phyloP scores from a whole-genome alignment of 2,797 vertebrate species.

The Eulemur albifrons region DNA sequence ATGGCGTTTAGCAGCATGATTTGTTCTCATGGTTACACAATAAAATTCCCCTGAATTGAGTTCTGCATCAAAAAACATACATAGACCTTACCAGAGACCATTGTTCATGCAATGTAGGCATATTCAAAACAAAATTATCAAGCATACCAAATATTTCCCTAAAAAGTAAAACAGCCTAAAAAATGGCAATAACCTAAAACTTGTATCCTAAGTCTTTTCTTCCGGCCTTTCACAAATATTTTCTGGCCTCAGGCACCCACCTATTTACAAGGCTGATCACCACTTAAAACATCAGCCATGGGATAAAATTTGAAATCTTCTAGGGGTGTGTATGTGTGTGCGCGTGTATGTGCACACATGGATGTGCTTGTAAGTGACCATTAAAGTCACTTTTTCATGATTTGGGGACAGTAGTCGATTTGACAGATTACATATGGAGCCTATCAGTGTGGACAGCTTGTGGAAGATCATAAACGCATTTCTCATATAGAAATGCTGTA shows the following conservation, averaged over 20 bases:
- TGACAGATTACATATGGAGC: slow-evolving; percentile 73
- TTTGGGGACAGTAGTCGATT: slow-evolving; percentile 63
- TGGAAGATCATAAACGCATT: slow-evolving; percentile 83
- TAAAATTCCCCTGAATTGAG: neutral
- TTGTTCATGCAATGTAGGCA: neutral
- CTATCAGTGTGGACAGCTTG: slow-evolving; percentile 79
- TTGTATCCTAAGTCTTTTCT: neutral
- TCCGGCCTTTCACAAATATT: neutral
- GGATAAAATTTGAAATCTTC: slow-evolving; percentile 67
- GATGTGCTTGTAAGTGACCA: slow-evolving; percentile 30
- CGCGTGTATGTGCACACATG: neutral
- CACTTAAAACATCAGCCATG: slow-evolving; percentile 71
- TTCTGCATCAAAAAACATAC: neutral
- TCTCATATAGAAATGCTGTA: slow-evolving; percentile 82
- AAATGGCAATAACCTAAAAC: neutral
- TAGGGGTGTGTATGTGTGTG: slow-evolving; percentile 44
- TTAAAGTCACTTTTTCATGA: slow-evolving; percentile 69
- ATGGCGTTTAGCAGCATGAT: neutral
- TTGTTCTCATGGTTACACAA: neutral
- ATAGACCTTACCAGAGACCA: neutral
- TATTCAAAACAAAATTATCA: slow-evolving; percentile 12
- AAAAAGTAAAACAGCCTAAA: neutral
- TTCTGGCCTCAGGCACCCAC: neutral
- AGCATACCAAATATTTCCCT: neutral
- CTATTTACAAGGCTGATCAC: neutral